A percentile compares a stretch with the other conserved stretches of the same genome.
Evolutionary conservation across 2,797 vertebrate species (phyloP).

Genomic region (Hydrolagus colliei): DNA sequence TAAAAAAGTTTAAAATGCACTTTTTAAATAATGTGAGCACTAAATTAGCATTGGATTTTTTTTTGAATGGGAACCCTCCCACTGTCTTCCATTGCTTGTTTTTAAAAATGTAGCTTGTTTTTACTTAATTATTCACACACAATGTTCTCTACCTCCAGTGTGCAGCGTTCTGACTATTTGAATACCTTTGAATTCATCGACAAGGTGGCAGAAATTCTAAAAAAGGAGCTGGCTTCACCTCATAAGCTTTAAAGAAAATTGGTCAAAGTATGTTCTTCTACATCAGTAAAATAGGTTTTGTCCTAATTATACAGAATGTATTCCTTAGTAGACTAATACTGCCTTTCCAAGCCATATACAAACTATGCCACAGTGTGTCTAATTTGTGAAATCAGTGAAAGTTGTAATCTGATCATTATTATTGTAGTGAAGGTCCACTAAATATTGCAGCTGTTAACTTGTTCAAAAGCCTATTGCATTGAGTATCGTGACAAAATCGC

Average conservation of each 20-base stretch:
- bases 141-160: constrained; percentile 52
- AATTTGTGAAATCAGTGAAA: not conserved
- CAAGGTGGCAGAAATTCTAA: constrained; percentile 89
- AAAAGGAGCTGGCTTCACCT: constrained; percentile 67
- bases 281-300: not conserved
- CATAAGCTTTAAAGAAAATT: constrained; percentile 68
- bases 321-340: too few species aligned
- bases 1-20: not conserved
- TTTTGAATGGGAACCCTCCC: not conserved
- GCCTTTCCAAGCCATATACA: too few species aligned
- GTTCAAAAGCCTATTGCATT: not conserved
- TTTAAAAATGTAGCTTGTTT: not conserved
- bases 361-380: not conserved
- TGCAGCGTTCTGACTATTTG: constrained; percentile 80
- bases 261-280: not conserved
- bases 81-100: not conserved
- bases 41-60: too few species aligned
- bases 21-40: not conserved
- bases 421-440: not conserved
- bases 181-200: constrained; percentile 96
- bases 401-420: not conserved
- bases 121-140: not conserved
- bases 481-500: not conserved
- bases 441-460: not conserved
- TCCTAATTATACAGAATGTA: not conserved